Evolutionary conservation across 2,797 vertebrate species (phyloP).

Genomic region (Dallia pectoralis): DNA sequence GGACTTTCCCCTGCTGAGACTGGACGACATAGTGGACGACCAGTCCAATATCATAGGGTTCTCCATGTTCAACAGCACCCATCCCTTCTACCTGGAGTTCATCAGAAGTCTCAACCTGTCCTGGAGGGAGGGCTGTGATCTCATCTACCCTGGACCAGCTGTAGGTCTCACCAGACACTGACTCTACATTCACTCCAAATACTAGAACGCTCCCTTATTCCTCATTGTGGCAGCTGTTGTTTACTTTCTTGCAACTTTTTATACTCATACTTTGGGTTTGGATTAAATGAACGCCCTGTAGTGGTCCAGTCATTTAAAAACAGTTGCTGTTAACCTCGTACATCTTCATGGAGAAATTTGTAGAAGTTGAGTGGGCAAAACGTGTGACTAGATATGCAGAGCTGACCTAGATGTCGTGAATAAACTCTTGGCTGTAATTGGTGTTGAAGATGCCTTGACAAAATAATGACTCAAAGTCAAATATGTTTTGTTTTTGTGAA

Average conservation of each 20-base stretch:
- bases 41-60: constrained; percentile 87
- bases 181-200: neutral
- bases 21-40: constrained; percentile 80
- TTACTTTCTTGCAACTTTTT: neutral
- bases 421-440: too few species aligned
- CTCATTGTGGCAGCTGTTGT: neutral
- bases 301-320: too few species aligned
- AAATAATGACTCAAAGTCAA: too few species aligned
- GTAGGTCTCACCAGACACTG: constrained; percentile 35
- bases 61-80: constrained; percentile 85
- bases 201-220: neutral
- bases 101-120: constrained; percentile 85
- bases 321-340: too few species aligned
- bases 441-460: too few species aligned
- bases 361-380: too few species aligned
- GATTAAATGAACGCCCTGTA: too few species aligned
- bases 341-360: too few species aligned
- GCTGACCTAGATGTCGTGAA: too few species aligned
- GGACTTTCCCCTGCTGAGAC: constrained; percentile 86
- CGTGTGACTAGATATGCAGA: too few species aligned
- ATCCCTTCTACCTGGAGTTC: constrained; percentile 84
- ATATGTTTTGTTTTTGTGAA: too few species aligned
- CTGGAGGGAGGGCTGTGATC: constrained; percentile 81
- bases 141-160: constrained; percentile 63
- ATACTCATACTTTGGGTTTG: neutral